Conservation (phyloP, 2,113 vertebrate species). For the Dascyllus trimaculatus region DNA sequence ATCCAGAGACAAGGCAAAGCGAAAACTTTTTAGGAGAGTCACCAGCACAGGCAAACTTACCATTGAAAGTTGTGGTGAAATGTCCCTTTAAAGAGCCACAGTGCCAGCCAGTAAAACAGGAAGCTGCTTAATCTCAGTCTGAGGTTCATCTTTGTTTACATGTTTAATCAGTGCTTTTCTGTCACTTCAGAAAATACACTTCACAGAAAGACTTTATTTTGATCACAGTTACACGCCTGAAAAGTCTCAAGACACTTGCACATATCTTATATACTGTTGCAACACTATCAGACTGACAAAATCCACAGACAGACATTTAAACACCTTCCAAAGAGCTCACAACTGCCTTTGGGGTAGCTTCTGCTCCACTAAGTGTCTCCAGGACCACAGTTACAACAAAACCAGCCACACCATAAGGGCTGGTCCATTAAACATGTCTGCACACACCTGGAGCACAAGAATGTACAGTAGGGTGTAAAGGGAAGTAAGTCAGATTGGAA, state of each 20-base stretch:
- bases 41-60: background rate
- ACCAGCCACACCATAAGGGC: too few species aligned
- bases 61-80: background rate
- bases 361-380: too few species aligned
- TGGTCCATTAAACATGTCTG: background rate
- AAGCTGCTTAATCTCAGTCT: constrained; percentile 35
- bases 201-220: too few species aligned
- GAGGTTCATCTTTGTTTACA: background rate
- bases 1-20: background rate
- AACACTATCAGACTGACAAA: too few species aligned
- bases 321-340: too few species aligned
- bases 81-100: constrained; percentile 17
- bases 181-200: background rate
- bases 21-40: background rate
- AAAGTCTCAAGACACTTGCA: too few species aligned
- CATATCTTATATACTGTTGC: too few species aligned
- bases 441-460: background rate
- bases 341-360: too few species aligned
- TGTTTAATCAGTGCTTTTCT: background rate
- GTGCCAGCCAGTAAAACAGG: constrained; percentile 39
- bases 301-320: background rate
- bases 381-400: too few species aligned
- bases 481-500: background rate
- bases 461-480: background rate
- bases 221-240: too few species aligned